A percentile compares a stretch with the other conserved stretches of the same genome.
These are phyloP conservation scores for Pseudoips prasinana DNA, from an alignment of 2,888 invertebrate species.

Conservation along the genomic window DNA sequence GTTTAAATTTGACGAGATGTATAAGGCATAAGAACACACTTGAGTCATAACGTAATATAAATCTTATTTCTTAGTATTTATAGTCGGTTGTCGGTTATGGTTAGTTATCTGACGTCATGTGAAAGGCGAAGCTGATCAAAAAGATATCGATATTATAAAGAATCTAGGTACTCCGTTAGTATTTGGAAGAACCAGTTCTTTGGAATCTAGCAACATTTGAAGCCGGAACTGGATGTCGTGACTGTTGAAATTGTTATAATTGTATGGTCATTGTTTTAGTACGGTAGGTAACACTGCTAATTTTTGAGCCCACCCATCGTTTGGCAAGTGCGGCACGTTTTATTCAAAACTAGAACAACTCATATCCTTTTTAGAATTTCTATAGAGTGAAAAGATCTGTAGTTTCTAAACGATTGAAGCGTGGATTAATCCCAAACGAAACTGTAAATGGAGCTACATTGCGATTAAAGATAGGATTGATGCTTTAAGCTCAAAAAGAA, in stretches of 20 bases:
- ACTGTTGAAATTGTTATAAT: slow-evolving; percentile 10
- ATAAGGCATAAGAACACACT: slow-evolving; percentile 8
- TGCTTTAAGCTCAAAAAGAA: too few species aligned
- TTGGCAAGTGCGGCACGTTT: too few species aligned
- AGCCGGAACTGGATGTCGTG: slow-evolving; percentile 37
- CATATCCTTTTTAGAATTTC: too few species aligned
- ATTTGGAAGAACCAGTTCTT: slow-evolving; percentile 38
- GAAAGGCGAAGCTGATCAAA: slow-evolving; percentile 34
- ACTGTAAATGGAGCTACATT: too few species aligned
- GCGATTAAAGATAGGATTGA: too few species aligned
- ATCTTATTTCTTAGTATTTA: neutral
- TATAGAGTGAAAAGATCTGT: too few species aligned
- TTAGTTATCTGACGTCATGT: slow-evolving; percentile 2
- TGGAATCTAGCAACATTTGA: slow-evolving; percentile 29
- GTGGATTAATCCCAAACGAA: too few species aligned
- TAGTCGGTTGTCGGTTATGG: slow-evolving; percentile 4
- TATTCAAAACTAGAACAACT: too few species aligned
- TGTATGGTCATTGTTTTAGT: slow-evolving; percentile 14
- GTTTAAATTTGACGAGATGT: slow-evolving; percentile 26
- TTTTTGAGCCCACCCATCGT: slow-evolving; percentile 3
- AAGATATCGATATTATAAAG: slow-evolving; percentile 36
- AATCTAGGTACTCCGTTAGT: slow-evolving; percentile 48
- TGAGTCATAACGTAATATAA: neutral
- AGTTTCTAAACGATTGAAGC: too few species aligned
- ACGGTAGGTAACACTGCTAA: slow-evolving; percentile 1